Base-by-base conservation (phyloP, 2,888 invertebrate species). In the Lasioglossum pauxillum region DNA sequence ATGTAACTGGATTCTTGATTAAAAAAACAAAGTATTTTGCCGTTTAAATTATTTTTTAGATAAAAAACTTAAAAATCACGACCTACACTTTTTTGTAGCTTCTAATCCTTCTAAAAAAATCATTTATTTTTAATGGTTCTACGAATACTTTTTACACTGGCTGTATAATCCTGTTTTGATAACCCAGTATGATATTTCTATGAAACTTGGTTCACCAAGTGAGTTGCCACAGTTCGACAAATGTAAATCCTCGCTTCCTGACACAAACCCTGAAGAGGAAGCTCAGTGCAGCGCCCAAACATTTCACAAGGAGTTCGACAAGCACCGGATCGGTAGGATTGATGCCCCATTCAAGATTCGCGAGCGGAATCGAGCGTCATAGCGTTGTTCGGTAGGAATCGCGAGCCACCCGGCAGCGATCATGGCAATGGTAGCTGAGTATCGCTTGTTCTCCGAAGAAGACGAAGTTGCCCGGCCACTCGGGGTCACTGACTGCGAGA, bases 401-500 rank as follows among this genome's bases (percentile, higher is more conserved):
- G 75, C 31, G 57, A 14, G 23, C 16, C 57, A 44, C 3, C 35
- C 78, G 60, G 69, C 57, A 38, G 78, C 78, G 60, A 78, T 69
- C 64, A 19, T 27, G 27, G 46, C 67, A 41, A 44, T 67, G 49
- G 72, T 71, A 73, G 46, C 80, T 10, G 23, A 23, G 69, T 10
- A 69, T 69, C 38, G 71, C 14, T 31, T 27, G 64, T 31, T 53
- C 72, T 4, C 76, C 71, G 78, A 78, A 79, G 80, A 85, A 82
- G 83, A 83, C 71, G 73, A 80, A 86, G 64, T 78, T 60, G 81
- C 23, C 53, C 72, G 75, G 74, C 73, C 73, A 67, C 57, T 82
- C 72, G 82, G 75, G 88, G 88, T 90, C 90, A 90, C 87, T 85
- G 91, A 89, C 88, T 87, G 89, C 87, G 88, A 88, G 91, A 86